Conservation (phyloP, 2,888 invertebrate genomes). For the Andrena minutula region DNA sequence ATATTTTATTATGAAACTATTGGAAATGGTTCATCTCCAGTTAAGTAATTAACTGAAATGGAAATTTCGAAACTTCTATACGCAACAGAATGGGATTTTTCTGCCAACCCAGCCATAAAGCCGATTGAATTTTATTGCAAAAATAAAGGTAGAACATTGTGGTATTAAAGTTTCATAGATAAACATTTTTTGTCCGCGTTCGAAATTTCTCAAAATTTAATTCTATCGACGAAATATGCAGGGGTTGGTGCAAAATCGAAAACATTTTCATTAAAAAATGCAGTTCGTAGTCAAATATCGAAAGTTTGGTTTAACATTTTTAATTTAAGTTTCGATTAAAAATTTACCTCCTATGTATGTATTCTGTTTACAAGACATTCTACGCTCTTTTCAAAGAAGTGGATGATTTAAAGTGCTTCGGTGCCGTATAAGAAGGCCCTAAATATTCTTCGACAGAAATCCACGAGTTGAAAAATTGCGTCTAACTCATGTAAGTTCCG, state of each 20-base stretch:
- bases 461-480: not conserved
- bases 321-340: too few species aligned
- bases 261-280: too few species aligned
- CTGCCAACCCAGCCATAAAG: not conserved
- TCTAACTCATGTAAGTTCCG: not conserved
- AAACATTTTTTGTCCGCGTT: not conserved
- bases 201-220: not conserved
- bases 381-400: not conserved
- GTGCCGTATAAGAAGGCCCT: not conserved
- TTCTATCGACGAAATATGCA: not conserved
- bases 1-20: not conserved
- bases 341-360: not conserved
- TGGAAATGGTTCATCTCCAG: too few species aligned
- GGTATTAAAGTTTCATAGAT: not conserved
- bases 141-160: not conserved
- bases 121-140: conserved; percentile 7
- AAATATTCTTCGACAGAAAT: conserved; percentile 9
- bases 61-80: not conserved
- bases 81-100: not conserved
- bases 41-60: not conserved
- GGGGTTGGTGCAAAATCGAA: not conserved
- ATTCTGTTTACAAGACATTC: not conserved
- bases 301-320: too few species aligned
- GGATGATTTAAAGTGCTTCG: not conserved
- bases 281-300: too few species aligned